phyloP scores from a whole-genome alignment of 1,140 invertebrate species.

The Sinella curviseta region DNA sequence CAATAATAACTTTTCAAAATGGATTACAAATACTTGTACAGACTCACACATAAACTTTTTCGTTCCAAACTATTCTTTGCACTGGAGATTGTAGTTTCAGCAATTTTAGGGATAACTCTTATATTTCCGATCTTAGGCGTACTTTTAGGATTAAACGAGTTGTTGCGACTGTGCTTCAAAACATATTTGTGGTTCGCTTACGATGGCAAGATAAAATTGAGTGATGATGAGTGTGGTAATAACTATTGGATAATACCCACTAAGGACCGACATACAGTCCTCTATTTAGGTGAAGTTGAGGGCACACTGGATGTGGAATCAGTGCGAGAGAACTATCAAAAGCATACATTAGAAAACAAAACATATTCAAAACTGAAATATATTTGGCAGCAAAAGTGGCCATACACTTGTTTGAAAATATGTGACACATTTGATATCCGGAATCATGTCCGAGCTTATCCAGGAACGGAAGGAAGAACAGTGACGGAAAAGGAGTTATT shows the following conservation, averaged over 20 bases:
- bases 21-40: background rate
- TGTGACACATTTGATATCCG: background rate
- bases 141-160: background rate
- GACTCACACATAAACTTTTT: background rate
- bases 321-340: background rate
- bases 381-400: background rate
- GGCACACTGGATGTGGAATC: background rate
- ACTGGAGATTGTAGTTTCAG: background rate
- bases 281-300: background rate
- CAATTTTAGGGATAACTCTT: background rate
- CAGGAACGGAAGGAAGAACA: background rate
- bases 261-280: background rate
- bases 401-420: background rate
- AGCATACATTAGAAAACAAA: background rate
- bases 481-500: constrained; percentile 11
- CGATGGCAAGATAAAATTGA: background rate
- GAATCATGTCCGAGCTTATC: constrained; percentile 2
- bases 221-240: background rate
- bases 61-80: background rate
- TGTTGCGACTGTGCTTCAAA: background rate
- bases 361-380: background rate
- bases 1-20: background rate
- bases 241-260: background rate
- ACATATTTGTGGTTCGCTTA: background rate
- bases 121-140: background rate